These are phyloP conservation scores for Drosophila prostipennis DNA, from an alignment of 2,888 invertebrate genomes.

Conservation along the genomic window DNA sequence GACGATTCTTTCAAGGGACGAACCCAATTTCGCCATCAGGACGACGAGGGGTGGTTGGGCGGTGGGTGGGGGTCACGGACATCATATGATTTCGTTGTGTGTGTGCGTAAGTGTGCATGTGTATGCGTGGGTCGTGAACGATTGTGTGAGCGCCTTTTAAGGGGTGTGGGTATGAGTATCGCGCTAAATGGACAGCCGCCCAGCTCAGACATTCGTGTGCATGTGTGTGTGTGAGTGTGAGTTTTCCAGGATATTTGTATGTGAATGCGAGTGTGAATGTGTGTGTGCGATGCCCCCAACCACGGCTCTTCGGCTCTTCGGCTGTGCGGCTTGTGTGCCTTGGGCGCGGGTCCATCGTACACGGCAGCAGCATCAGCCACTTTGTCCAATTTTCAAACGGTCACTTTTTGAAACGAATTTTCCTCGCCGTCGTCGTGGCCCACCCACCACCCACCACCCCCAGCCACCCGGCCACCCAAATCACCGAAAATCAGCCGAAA, in stretches of 20 bases:
- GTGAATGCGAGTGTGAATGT: not conserved
- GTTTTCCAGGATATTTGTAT: slow-evolving; percentile 6
- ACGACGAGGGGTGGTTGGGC: slow-evolving; percentile 12
- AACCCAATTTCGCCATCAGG: slow-evolving; percentile 71
- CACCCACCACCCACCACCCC: not conserved
- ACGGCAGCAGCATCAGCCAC: slow-evolving; percentile 64
- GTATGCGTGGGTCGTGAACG: slow-evolving; percentile 66
- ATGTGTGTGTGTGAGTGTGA: slow-evolving; percentile 1
- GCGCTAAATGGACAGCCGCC: slow-evolving; percentile 72
- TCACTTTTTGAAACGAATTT: slow-evolving; percentile 76
- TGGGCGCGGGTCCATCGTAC: slow-evolving; percentile 53
- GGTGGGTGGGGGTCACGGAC: slow-evolving; percentile 69
- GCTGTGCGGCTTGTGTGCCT: slow-evolving; percentile 69
- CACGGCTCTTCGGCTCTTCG: slow-evolving; percentile 66
- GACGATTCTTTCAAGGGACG: slow-evolving; percentile 79
- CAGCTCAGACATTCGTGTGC: slow-evolving; percentile 58
- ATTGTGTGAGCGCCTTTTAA: slow-evolving; percentile 54
- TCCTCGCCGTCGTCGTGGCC: slow-evolving; percentile 22
- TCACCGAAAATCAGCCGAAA: slow-evolving; percentile 1
- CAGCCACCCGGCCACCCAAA: not conserved
- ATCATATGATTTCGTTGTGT: slow-evolving; percentile 65
- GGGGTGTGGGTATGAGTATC: slow-evolving; percentile 53
- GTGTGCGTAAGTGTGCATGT: slow-evolving; percentile 57
- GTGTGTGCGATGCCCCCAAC: slow-evolving; percentile 51
- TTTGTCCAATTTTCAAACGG: slow-evolving; percentile 80